These are phyloP conservation scores for human DNA, from an alignment of 2,113 vertebrate species.

Conservation along the genomic window DNA sequence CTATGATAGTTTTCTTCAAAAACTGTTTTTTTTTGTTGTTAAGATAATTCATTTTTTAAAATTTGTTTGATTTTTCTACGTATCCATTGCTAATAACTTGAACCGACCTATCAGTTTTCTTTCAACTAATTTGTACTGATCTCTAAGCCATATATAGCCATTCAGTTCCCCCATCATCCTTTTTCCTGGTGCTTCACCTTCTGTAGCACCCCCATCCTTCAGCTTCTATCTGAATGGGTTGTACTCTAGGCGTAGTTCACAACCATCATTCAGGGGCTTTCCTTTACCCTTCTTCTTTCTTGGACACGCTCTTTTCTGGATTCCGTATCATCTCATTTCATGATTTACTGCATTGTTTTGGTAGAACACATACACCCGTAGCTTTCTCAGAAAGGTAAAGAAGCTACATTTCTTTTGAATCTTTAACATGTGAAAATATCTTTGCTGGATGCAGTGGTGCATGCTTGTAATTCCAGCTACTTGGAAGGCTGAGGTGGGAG, in stretches of 20 bases:
- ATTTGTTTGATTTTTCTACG: not conserved
- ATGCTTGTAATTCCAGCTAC: too few relatives aligned
- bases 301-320: not conserved
- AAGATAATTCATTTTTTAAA: not conserved
- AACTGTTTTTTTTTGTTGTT: not conserved
- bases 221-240: not conserved
- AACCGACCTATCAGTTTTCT: not conserved
- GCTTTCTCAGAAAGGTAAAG: constrained; percentile 29
- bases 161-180: not conserved
- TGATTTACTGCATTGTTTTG: not conserved
- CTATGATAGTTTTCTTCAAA: not conserved
- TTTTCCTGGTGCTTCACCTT: not conserved
- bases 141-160: not conserved
- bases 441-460: not conserved
- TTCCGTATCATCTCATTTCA: not conserved
- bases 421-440: not conserved
- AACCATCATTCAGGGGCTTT: not conserved
- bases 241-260: not conserved
- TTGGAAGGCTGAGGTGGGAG: too few relatives aligned
- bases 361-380: not conserved
- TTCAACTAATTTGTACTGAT: not conserved
- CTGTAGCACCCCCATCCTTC: not conserved
- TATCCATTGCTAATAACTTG: not conserved
- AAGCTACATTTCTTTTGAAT: not conserved
- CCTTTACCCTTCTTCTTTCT: not conserved